Evolutionary conservation across 2,797 vertebrate genomes (phyloP).

Genomic region (Sphenodon punctatus): DNA sequence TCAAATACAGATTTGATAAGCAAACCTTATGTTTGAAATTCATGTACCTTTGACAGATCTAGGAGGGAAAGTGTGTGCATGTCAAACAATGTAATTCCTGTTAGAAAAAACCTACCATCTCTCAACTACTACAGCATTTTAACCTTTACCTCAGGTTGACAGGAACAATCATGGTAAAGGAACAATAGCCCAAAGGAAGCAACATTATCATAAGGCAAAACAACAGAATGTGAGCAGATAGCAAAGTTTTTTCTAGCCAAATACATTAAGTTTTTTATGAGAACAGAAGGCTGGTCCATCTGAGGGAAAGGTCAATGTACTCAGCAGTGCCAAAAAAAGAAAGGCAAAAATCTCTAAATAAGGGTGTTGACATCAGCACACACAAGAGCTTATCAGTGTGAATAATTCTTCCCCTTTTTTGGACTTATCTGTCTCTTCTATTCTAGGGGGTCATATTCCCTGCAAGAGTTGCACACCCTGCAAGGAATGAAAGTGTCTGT

Average conservation of each 20-base stretch:
- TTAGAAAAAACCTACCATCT: background rate
- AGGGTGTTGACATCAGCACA: background rate
- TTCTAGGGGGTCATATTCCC: background rate
- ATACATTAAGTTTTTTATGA: background rate
- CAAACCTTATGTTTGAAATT: background rate
- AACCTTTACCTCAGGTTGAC: no score
- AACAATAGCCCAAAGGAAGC: background rate
- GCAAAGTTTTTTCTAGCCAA: background rate
- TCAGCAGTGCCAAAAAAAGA: background rate
- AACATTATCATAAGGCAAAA: background rate
- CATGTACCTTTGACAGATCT: background rate
- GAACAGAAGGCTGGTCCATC: background rate
- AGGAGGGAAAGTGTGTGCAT: rapidly evolving
- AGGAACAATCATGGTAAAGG: no score
- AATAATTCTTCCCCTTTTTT: background rate
- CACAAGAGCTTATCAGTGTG: background rate
- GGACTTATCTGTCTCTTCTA: background rate
- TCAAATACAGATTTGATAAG: background rate
- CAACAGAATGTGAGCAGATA: background rate
- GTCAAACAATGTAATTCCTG: background rate
- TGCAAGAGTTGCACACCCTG: background rate
- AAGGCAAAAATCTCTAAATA: background rate
- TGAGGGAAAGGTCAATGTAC: background rate
- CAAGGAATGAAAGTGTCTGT: background rate
- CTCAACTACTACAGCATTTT: background rate